A percentile compares a stretch with the other conserved stretches of the same genome.
These are phyloP conservation scores for Atta texana DNA, from an alignment of 1,140 invertebrate genomes.

Conservation along the genomic window DNA sequence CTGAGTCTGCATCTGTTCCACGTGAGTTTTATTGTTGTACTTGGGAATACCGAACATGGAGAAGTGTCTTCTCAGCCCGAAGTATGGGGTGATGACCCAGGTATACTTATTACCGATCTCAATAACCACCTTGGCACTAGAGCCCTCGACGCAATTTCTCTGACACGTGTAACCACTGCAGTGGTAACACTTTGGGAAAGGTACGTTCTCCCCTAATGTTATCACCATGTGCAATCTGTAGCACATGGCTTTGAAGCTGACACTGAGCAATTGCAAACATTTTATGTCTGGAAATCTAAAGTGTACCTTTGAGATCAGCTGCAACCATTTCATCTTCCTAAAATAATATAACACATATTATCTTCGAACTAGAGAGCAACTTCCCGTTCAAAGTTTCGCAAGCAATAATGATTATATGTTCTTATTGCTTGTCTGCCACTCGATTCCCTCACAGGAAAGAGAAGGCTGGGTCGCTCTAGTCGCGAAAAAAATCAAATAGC, in stretches of 20 bases:
- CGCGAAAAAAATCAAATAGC: neutral
- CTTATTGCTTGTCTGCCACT: no score
- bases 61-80: constrained; percentile 83
- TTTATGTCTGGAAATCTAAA: constrained; percentile 85
- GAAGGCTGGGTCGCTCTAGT: neutral
- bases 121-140: constrained; percentile 84
- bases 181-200: constrained; percentile 84
- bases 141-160: constrained; percentile 84
- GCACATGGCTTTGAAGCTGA: constrained; percentile 85
- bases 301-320: constrained; percentile 83
- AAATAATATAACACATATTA: constrained; percentile 61
- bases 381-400: neutral
- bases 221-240: constrained; percentile 85
- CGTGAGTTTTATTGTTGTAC: constrained; percentile 81
- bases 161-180: constrained; percentile 86
- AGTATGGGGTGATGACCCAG: constrained; percentile 85
- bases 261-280: constrained; percentile 82
- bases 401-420: neutral
- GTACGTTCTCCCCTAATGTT: constrained; percentile 81
- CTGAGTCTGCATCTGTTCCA: constrained; percentile 77
- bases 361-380: neutral
- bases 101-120: constrained; percentile 87
- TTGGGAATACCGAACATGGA: constrained; percentile 86
- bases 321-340: constrained; percentile 86
- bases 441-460: neutral